Evolutionary conservation across 2,888 invertebrate species (phyloP).

Genomic region (Dusona sp.): DNA sequence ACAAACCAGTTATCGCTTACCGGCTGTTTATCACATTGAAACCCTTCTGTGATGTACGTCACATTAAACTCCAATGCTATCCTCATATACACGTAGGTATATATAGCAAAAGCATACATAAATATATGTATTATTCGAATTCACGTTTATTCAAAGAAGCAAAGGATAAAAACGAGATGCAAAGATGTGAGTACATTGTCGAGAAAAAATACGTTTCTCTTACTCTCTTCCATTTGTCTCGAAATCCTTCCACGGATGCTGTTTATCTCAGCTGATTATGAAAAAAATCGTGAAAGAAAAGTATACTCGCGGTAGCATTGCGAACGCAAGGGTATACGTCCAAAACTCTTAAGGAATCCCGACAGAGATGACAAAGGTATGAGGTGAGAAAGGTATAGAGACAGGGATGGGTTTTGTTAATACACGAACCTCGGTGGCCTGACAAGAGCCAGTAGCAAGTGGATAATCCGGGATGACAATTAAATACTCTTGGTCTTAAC

Average conservation of each 20-base stretch:
- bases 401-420: conserved; percentile 36
- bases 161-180: not conserved
- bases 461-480: conserved; percentile 72
- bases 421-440: conserved; percentile 40
- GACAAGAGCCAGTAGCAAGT: conserved; percentile 61
- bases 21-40: conserved; percentile 79
- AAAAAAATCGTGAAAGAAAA: conserved; percentile 81
- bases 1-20: conserved; percentile 62
- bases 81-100: conserved; percentile 38
- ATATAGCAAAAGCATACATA: not conserved
- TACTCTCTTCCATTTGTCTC: conserved; percentile 51
- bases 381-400: too few species aligned
- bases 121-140: not conserved
- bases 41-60: conserved; percentile 78
- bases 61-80: conserved; percentile 81
- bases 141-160: not conserved
- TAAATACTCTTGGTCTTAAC: conserved; percentile 73
- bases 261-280: conserved; percentile 80
- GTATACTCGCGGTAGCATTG: conserved; percentile 9
- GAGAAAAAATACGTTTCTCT: conserved; percentile 36
- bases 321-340: conserved; percentile 1
- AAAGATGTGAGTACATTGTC: conserved; percentile 38
- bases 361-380: conserved; percentile 22
- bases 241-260: conserved; percentile 1
- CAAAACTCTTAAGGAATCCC: conserved; percentile 32